These are phyloP conservation scores for Drosophila baimaii DNA, from an alignment of 1,140 invertebrate genomes.

Conservation along the genomic window DNA sequence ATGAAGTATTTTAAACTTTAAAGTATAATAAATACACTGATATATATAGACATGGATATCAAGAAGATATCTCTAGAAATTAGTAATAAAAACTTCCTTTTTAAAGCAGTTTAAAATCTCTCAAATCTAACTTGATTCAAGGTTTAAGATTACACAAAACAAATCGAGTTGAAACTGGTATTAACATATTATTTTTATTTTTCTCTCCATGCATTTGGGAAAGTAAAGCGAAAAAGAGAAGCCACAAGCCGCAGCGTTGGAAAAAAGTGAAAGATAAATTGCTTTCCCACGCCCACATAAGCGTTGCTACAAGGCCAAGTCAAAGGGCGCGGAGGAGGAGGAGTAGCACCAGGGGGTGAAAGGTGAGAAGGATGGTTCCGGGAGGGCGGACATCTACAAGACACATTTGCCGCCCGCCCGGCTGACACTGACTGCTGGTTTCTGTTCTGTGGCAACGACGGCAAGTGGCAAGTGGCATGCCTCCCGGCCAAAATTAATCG, in stretches of 20 bases:
- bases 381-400: slow-evolving; percentile 22
- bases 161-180: background rate
- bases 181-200: slow-evolving; percentile 11
- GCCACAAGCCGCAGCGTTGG: slow-evolving; percentile 47
- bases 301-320: slow-evolving; percentile 34
- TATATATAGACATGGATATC: background rate
- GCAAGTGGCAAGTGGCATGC: slow-evolving; percentile 17
- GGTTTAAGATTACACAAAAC: background rate
- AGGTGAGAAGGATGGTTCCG: background rate
- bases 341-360: background rate
- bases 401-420: slow-evolving; percentile 45
- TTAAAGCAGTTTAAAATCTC: background rate
- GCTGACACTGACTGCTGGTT: slow-evolving; percentile 30
- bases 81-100: background rate
- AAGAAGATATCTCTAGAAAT: background rate
- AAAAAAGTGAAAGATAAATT: slow-evolving; percentile 73
- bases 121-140: background rate
- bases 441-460: slow-evolving; percentile 4
- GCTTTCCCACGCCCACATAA: slow-evolving; percentile 45
- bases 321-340: slow-evolving; percentile 4
- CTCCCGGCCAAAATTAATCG: slow-evolving; percentile 62
- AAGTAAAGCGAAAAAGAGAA: background rate
- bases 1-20: background rate
- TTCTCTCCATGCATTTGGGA: background rate
- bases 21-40: too few relatives aligned